A percentile compares a stretch with the other conserved stretches of the same genome.
These are phyloP conservation scores for Perdita meconis DNA, from an alignment of 2,888 invertebrate genomes.

Conservation along the genomic window DNA sequence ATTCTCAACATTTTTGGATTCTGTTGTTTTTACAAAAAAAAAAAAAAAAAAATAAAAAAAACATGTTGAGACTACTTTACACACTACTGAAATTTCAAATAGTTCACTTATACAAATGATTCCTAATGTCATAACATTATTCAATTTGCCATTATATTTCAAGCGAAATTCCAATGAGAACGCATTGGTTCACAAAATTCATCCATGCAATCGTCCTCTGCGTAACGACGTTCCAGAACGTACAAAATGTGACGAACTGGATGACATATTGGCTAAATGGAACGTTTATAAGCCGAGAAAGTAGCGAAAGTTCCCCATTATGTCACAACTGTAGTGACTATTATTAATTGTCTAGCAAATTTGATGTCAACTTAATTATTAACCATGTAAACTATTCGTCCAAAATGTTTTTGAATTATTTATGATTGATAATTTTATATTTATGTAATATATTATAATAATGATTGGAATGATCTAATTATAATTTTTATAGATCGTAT, in stretches of 20 bases:
- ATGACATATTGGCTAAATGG: conserved; percentile 66
- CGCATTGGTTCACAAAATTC: conserved; percentile 52
- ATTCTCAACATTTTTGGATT: no score
- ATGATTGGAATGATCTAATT: background rate
- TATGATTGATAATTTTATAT: no score
- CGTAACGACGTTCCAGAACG: conserved; percentile 46
- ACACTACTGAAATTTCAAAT: no score
- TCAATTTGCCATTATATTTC: conserved; percentile 1
- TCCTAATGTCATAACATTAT: background rate
- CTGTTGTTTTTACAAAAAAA: no score
- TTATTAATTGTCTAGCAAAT: background rate
- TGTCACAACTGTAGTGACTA: background rate
- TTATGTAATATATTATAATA: no score
- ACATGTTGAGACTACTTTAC: no score
- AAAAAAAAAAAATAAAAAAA: no score
- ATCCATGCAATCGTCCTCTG: conserved; percentile 44
- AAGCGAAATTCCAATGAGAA: conserved; percentile 1
- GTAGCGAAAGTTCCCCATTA: background rate
- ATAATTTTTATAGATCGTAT: conserved; percentile 19
- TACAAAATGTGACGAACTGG: conserved; percentile 51
- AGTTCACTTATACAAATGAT: no score
- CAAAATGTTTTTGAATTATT: no score
- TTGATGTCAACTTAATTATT: background rate
- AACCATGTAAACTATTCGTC: conserved; percentile 10
- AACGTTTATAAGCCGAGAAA: conserved; percentile 60